Conservation (phyloP, 2,797 vertebrate species). For the Miichthys miiuy region DNA sequence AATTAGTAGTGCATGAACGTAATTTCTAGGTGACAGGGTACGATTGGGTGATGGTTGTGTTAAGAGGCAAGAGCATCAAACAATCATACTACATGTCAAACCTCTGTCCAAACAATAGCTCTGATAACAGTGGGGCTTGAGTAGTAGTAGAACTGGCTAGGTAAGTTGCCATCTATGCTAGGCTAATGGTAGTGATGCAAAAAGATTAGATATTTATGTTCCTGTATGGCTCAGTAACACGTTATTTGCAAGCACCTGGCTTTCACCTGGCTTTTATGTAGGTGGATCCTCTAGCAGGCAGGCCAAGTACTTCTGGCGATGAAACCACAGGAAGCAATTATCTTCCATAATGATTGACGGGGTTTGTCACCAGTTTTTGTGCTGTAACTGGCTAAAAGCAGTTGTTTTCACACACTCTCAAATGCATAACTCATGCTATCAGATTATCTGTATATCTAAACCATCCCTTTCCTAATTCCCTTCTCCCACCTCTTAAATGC, state of each 20-base stretch:
- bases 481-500: slow-evolving; percentile 60
- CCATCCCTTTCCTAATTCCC: slow-evolving; percentile 55
- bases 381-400: slow-evolving; percentile 52
- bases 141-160: neutral
- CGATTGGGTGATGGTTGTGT: neutral
- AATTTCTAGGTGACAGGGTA: neutral
- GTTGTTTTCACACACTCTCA: slow-evolving; percentile 59
- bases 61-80: neutral
- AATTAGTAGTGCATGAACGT: neutral
- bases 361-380: slow-evolving; percentile 55
- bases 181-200: neutral
- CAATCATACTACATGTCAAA: neutral
- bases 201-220: neutral
- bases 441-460: slow-evolving; percentile 71
- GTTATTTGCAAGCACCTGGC: neutral
- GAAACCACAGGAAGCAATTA: slow-evolving; percentile 29
- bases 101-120: neutral
- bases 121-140: neutral
- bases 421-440: slow-evolving; percentile 74
- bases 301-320: slow-evolving; percentile 14
- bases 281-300: neutral
- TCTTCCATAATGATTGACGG: slow-evolving; percentile 65
- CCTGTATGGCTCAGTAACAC: neutral
- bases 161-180: neutral
- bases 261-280: slow-evolving; percentile 19